A percentile compares a stretch with the other conserved stretches of the same genome.
phyloP scores from a whole-genome alignment of 1,140 invertebrate genomes.

The Caerostris extrusa region DNA sequence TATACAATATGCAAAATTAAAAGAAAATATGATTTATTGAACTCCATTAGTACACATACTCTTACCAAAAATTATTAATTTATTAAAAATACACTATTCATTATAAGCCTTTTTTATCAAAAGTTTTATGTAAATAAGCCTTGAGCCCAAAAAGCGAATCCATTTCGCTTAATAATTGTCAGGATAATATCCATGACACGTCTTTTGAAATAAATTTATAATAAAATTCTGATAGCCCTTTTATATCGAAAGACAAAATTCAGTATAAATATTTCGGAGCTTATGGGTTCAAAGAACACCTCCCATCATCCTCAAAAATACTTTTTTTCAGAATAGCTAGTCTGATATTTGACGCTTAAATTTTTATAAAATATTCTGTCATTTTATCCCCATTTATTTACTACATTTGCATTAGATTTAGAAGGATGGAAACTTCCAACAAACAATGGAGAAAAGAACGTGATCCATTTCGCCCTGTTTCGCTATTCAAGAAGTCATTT shows the following conservation, averaged over 20 bases:
- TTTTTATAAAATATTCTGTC: constrained; percentile 30
- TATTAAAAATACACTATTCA: no score
- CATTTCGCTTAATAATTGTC: background rate
- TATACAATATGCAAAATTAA: no score
- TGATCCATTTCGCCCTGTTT: background rate
- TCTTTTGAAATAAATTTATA: no score
- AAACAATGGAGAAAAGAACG: constrained; percentile 44
- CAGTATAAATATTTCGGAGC: background rate
- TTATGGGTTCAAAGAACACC: background rate
- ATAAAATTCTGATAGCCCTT: background rate
- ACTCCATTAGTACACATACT: no score
- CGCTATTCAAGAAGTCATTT: constrained; percentile 47
- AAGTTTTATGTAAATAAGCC: no score
- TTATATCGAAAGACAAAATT: background rate
- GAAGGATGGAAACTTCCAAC: background rate
- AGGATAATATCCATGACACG: background rate
- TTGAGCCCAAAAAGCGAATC: background rate
- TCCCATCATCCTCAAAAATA: background rate
- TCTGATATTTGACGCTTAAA: background rate
- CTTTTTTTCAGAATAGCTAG: background rate
- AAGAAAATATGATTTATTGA: no score
- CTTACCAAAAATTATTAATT: no score
- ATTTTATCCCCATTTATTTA: constrained; percentile 24
- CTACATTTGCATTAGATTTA: constrained; percentile 54
- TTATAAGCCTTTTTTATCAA: no score